Evolutionary conservation across 2,888 invertebrate species (phyloP), one percentile per base, ranked within the genome.

Genomic region (Cremastobaeus sp.): DNA sequence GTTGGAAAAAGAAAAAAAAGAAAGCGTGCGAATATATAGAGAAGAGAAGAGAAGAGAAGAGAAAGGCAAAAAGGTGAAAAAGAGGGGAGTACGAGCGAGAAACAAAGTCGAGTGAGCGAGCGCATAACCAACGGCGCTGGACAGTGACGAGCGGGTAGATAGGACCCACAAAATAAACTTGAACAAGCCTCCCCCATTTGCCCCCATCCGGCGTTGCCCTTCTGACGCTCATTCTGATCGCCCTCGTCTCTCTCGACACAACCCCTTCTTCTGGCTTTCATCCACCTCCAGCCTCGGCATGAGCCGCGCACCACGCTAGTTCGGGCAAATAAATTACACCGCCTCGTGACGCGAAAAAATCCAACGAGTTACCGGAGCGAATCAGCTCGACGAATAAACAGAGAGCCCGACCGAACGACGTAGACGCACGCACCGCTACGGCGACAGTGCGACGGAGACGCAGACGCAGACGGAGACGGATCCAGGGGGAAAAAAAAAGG

Each of bases 271-370:
- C 75, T 72, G 76, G 76, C 75, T 55, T 55, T 54, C 52, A 54
- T 62, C 15, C 52, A 64, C 71, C 50, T 69, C 69, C 54, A 72
- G 64, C 68, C 77, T 76, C 39, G 18, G 64, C 60, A n/a, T n/a
- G n/a, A n/a, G 45, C 55, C 62, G 34, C 57, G 66, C 55, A 25
- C 52, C 41, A 55, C 83, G 83, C 82, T 84, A 85, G 83, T 84
- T 84, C 82, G 79, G 79, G 83, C 84, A 85, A 85, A 85, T 85
- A 85, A 85, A 85, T 85, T 85, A 83, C 85, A 85, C 84, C 84
- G 84, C 83, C 84, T 85, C 86, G 85, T 86, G 85, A 85, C 85
- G 85, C 84, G 85, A 86, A 86, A 85, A 86, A 85, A 83, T 84
- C 83, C 62, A 70, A 57, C 65, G 83, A 83, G 83, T 84, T 81